These are phyloP conservation scores for Acrocephalus arundinaceus DNA, from an alignment of 2,113 vertebrate genomes.

Conservation along the genomic window DNA sequence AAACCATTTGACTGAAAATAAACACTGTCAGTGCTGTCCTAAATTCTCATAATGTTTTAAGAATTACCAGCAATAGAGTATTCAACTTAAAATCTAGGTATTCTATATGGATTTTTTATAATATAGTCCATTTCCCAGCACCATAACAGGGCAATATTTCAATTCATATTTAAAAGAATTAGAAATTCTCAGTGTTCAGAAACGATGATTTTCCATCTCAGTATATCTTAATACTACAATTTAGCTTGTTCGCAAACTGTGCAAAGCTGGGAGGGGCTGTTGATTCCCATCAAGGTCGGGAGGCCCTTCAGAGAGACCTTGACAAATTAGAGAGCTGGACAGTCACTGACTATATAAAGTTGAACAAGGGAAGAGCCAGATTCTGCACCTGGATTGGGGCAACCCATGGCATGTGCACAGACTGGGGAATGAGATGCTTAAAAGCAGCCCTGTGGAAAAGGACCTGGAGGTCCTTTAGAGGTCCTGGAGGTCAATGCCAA, in stretches of 20 bases:
- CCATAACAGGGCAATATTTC: neutral
- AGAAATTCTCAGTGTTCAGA: neutral
- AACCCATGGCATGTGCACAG: neutral
- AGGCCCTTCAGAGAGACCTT: neutral
- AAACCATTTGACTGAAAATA: neutral
- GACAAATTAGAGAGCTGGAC: neutral
- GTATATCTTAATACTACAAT: neutral
- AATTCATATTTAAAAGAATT: neutral
- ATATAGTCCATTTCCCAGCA: neutral
- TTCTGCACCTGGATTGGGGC: neutral
- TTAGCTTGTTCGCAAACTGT: neutral
- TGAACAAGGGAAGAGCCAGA: neutral
- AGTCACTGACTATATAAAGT: fast-evolving
- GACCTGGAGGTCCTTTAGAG: no score
- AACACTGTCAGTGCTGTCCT: neutral
- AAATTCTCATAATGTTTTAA: neutral
- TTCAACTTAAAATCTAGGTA: neutral
- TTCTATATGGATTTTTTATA: neutral
- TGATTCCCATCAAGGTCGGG: no score
- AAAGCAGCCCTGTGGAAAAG: fast-evolving
- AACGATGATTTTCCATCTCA: neutral
- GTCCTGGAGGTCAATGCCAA: fast-evolving
- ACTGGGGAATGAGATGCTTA: neutral
- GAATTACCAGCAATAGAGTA: neutral
- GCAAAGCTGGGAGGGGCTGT: neutral